phyloP scores from a whole-genome alignment of 1,140 invertebrate species.

The Nylanderia fulva region DNA sequence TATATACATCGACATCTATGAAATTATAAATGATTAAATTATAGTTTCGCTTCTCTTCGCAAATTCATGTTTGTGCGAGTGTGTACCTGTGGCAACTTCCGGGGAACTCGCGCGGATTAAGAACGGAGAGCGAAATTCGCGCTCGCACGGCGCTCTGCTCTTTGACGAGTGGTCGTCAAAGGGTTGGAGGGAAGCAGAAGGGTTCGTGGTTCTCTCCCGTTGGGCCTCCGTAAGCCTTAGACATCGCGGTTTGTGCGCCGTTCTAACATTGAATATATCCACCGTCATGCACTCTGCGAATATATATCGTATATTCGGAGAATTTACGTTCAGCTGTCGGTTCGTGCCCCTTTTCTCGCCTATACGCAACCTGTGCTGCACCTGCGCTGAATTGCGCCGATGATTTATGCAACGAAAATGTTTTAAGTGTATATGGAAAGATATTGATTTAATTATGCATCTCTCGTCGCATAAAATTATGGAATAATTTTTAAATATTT shows the following conservation, averaged over 20 bases:
- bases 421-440: background rate
- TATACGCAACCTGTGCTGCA: background rate
- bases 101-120: constrained; percentile 20
- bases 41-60: background rate
- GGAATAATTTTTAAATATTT: background rate
- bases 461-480: too few species aligned
- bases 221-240: constrained; percentile 9
- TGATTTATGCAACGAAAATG: too few species aligned
- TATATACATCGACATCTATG: too few species aligned
- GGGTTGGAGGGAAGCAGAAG: constrained; percentile 24
- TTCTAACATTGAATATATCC: constrained; percentile 5
- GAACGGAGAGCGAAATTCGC: constrained; percentile 30
- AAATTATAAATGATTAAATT: too few species aligned
- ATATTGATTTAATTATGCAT: background rate
- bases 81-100: constrained; percentile 5
- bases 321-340: background rate
- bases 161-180: constrained; percentile 57
- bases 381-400: background rate
- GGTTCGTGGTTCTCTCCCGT: constrained; percentile 53
- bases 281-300: background rate
- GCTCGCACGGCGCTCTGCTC: constrained; percentile 47
- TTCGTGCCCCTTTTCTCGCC: background rate
- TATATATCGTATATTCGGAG: constrained; percentile 12
- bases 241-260: constrained; percentile 14
- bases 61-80: background rate